These are phyloP conservation scores for Neodon shergylaensis DNA, from an alignment of 2,113 vertebrate genomes.

Conservation along the genomic window DNA sequence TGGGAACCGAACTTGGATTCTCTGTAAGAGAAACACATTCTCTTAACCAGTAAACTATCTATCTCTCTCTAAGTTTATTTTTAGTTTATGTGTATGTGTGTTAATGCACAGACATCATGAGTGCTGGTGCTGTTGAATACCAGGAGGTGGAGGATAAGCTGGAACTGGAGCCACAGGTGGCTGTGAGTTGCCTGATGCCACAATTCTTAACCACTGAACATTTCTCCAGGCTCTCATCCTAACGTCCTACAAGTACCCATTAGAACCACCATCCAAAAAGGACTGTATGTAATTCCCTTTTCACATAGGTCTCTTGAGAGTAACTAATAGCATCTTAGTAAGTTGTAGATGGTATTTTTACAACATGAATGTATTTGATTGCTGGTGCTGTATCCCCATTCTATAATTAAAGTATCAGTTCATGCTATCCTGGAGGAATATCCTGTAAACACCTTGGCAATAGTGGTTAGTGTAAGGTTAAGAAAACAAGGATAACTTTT, in stretches of 20 bases:
- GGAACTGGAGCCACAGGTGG: neutral
- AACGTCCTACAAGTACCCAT: neutral
- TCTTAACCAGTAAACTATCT: neutral
- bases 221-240: neutral
- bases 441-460: neutral
- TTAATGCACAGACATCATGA: neutral
- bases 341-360: neutral
- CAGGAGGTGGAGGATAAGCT: neutral
- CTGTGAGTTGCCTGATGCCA: neutral
- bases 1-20: too few species aligned
- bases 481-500: neutral
- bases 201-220: neutral
- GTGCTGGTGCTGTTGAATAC: neutral
- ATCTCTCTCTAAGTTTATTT: neutral
- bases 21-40: neutral
- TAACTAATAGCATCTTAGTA: neutral
- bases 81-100: neutral
- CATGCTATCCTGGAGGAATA: neutral
- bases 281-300: slow-evolving; percentile 11
- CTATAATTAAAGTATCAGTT: slow-evolving; percentile 28
- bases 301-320: neutral
- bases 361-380: slow-evolving; percentile 20
- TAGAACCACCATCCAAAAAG: neutral
- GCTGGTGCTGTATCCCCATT: neutral
- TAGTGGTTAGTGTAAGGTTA: neutral